A percentile compares a stretch with the other conserved stretches of the same genome.
Conservation (phyloP, 2,888 invertebrate species). For the Eupithecia centaureata region DNA sequence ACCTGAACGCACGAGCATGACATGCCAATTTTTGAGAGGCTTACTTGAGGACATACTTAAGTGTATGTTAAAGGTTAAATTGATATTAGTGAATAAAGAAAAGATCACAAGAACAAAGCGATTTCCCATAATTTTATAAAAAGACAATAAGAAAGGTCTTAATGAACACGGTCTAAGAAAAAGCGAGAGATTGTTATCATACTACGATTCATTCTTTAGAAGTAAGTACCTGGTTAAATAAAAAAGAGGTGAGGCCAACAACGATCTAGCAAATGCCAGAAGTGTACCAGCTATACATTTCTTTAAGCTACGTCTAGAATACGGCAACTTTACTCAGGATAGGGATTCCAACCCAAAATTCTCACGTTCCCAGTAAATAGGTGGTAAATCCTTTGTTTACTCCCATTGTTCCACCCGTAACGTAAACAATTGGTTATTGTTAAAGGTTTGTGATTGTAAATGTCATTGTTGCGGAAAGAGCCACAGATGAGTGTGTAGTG, state of each 20-base stretch:
- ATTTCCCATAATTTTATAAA: too few species aligned
- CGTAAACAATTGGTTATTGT: conserved; percentile 67
- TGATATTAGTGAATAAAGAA: background rate
- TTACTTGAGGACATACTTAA: background rate
- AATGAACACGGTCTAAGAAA: too few species aligned
- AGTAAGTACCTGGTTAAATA: too few species aligned
- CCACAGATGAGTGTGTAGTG: conserved; percentile 35
- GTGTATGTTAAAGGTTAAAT: background rate
- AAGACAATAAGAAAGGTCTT: too few species aligned
- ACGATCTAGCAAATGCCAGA: background rate
- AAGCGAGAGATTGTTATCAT: too few species aligned
- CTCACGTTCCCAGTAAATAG: conserved; percentile 80
- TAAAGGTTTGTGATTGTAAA: conserved; percentile 58
- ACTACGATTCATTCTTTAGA: too few species aligned
- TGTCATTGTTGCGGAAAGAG: conserved; percentile 53
- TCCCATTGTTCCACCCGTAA: conserved; percentile 74
- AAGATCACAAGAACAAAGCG: too few species aligned
- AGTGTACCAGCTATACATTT: conserved; percentile 20
- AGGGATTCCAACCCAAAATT: conserved; percentile 72
- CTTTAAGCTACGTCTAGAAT: conserved; percentile 23
- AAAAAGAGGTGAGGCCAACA: too few species aligned
- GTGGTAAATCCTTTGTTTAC: conserved; percentile 76
- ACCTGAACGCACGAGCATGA: too few species aligned
- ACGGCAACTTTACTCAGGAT: conserved; percentile 50
- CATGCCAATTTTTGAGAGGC: too few species aligned